Conservation (phyloP, 2,113 vertebrate genomes). For the Pogonocichla stellata region DNA sequence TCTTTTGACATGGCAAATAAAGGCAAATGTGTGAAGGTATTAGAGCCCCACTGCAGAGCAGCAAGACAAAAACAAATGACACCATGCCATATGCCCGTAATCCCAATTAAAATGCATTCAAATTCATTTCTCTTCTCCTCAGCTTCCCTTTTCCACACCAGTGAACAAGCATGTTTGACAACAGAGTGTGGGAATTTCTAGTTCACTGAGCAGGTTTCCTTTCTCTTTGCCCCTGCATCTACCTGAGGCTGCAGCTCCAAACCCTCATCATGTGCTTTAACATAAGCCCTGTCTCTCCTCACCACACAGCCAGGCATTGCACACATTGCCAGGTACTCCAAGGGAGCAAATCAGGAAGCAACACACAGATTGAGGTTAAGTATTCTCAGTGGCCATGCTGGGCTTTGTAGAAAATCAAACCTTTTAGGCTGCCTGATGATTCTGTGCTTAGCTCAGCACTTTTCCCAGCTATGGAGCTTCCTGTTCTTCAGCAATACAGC, state of each 20-base stretch:
- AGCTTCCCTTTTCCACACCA: slow-evolving; percentile 50
- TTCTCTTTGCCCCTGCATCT: background rate
- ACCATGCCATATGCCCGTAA: background rate
- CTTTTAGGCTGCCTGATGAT: background rate
- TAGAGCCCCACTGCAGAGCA: slow-evolving; percentile 20
- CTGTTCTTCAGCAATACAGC: background rate
- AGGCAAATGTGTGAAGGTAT: slow-evolving; percentile 43
- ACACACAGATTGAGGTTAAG: background rate
- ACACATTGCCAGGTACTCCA: background rate
- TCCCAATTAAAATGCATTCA: slow-evolving; percentile 49
- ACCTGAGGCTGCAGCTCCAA: slow-evolving; percentile 13
- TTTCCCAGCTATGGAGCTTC: background rate
- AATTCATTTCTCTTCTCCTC: slow-evolving; percentile 26
- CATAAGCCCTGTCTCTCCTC: background rate
- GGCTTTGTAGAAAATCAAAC: background rate
- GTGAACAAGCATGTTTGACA: slow-evolving; percentile 57
- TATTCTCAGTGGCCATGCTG: background rate
- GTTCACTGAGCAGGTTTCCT: slow-evolving; percentile 48
- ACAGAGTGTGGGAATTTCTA: slow-evolving; percentile 59
- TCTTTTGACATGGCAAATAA: slow-evolving; percentile 15
- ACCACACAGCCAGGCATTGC: background rate
- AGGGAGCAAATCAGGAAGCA: background rate
- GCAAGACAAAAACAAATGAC: slow-evolving; percentile 47
- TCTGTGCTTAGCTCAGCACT: background rate
- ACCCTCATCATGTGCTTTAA: accelerated